Percentiles rank a stretch among this genome's conserved stretches.
These are phyloP conservation scores for Fulmarus glacialis DNA, from an alignment of 2,113 vertebrate genomes.

Conservation along the genomic window DNA sequence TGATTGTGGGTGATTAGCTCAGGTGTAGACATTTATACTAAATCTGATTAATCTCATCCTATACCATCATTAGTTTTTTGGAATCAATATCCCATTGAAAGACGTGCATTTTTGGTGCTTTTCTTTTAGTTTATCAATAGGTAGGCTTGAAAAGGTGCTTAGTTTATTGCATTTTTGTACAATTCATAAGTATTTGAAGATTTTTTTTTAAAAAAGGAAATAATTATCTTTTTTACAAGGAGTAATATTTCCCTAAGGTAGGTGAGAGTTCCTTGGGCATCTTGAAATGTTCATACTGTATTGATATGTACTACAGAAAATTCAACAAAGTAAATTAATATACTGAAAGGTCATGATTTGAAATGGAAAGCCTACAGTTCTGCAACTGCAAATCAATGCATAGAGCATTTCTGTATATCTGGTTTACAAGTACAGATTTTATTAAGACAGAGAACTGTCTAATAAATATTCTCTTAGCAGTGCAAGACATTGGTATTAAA, in stretches of 20 bases:
- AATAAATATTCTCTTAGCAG: not conserved
- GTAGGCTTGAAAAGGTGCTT: not conserved
- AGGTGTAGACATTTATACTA: not conserved
- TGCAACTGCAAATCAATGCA: not conserved
- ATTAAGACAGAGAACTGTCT: not conserved
- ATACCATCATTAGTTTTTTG: not conserved
- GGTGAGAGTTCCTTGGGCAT: not conserved
- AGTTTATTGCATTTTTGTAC: not conserved
- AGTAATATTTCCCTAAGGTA: not conserved
- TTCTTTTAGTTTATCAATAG: not conserved
- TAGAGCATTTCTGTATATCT: not conserved
- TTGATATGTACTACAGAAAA: not conserved
- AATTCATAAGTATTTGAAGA: not conserved
- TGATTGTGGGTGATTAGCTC: not conserved
- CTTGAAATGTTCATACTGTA: not conserved
- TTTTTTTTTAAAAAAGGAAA: not conserved
- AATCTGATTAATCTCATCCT: not conserved
- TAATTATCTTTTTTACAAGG: not conserved
- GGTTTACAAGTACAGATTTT: not conserved
- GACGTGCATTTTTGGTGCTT: not conserved
- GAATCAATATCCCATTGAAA: not conserved
- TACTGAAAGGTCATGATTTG: not conserved
- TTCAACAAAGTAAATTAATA: not conserved
- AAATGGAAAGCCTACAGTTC: not conserved
- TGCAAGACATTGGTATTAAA: not conserved